Evolutionary conservation across 1,140 invertebrate species (phyloP).

Genomic region (Drosophila repleta): DNA sequence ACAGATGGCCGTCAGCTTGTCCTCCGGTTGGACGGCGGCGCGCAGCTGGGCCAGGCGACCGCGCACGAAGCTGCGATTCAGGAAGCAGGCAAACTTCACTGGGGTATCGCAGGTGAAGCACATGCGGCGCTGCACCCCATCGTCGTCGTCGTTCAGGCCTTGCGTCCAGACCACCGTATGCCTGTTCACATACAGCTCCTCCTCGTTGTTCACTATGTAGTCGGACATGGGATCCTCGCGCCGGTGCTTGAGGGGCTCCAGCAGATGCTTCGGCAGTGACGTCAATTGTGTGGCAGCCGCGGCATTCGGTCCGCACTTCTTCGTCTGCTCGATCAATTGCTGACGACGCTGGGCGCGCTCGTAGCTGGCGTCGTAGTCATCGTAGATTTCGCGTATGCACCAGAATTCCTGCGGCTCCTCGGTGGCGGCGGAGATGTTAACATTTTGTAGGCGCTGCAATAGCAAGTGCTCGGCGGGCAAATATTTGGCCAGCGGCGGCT

Average conservation of each 20-base stretch:
- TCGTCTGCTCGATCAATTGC: slow-evolving; percentile 63
- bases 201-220: slow-evolving; percentile 86
- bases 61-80: slow-evolving; percentile 87
- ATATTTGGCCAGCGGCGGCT: slow-evolving; percentile 75
- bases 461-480: slow-evolving; percentile 86
- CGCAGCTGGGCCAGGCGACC: slow-evolving; percentile 84
- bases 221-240: slow-evolving; percentile 73
- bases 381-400: slow-evolving; percentile 86
- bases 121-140: slow-evolving; percentile 85
- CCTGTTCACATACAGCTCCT: slow-evolving; percentile 95
- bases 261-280: slow-evolving; percentile 48
- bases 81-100: slow-evolving; percentile 92
- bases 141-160: slow-evolving; percentile 66
- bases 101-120: slow-evolving; percentile 92
- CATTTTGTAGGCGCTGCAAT: slow-evolving; percentile 89
- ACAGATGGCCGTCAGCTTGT: slow-evolving; percentile 71
- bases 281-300: slow-evolving; percentile 65
- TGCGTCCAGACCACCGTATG: slow-evolving; percentile 92
- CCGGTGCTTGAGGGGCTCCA: slow-evolving; percentile 35
- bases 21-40: slow-evolving; percentile 53
- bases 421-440: slow-evolving; percentile 86
- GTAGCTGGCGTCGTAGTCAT: slow-evolving; percentile 61
- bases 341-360: slow-evolving; percentile 58
- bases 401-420: slow-evolving; percentile 87
- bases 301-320: slow-evolving; percentile 62